phyloP scores from a whole-genome alignment of 1,140 invertebrate species.

The Hycleus cichorii region DNA sequence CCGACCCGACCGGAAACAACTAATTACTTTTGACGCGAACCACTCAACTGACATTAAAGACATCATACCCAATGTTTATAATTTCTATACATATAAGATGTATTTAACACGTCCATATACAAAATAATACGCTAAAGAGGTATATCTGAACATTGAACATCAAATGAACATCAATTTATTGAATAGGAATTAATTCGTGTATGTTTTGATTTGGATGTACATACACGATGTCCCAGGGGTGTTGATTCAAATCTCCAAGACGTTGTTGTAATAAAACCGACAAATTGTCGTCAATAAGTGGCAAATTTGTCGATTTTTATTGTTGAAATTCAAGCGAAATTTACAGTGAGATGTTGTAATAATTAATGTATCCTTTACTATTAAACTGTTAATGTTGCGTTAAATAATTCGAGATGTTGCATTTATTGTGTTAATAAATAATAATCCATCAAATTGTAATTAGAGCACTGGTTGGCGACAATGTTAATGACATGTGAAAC shows the following conservation, averaged over 20 bases:
- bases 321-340: too few species aligned
- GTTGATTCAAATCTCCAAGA: too few species aligned
- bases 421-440: conserved; percentile 24
- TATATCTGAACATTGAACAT: too few species aligned
- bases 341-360: not conserved
- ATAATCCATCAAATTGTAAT: conserved; percentile 32
- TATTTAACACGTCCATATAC: not conserved
- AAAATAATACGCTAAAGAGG: not conserved
- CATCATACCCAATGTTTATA: conserved; percentile 17
- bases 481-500: conserved; percentile 15
- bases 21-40: conserved; percentile 36
- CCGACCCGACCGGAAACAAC: conserved; percentile 32
- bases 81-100: not conserved
- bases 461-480: conserved; percentile 31
- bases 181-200: too few species aligned
- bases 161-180: too few species aligned
- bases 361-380: not conserved
- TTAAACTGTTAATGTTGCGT: not conserved
- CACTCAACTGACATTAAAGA: conserved; percentile 32
- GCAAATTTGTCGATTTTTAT: too few species aligned
- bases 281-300: not conserved
- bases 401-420: not conserved
- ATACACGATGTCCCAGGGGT: too few species aligned
- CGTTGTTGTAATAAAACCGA: not conserved
- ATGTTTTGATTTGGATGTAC: too few species aligned